Evolutionary conservation across 2,113 vertebrate species (phyloP).

Genomic region (Microtus ochrogaster): DNA sequence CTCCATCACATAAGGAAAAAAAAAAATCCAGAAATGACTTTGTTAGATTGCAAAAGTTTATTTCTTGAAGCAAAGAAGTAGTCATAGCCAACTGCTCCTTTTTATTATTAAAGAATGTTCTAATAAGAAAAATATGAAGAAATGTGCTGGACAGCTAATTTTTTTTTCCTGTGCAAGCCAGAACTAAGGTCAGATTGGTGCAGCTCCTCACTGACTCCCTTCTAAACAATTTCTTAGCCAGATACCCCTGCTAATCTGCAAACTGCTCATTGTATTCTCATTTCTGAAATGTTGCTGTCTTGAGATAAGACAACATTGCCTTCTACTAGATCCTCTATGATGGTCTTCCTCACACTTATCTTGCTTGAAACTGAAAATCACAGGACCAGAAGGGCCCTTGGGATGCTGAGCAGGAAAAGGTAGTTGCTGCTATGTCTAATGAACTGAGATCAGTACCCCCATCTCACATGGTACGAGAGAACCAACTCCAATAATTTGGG

Average conservation of each 20-base stretch:
- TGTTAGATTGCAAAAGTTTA: slow-evolving; percentile 62
- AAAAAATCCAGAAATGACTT: slow-evolving; percentile 16
- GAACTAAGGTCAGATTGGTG: background rate
- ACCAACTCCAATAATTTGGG: no score
- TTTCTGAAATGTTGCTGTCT: slow-evolving; percentile 82
- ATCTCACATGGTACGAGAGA: no score
- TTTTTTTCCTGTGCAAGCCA: background rate
- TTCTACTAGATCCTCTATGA: slow-evolving; percentile 87
- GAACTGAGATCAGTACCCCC: no score
- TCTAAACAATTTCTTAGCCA: slow-evolving; percentile 36
- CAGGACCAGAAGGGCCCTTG: background rate
- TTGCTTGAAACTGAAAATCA: slow-evolving; percentile 80
- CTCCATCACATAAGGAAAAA: background rate
- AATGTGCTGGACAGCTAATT: background rate
- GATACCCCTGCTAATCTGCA: slow-evolving; percentile 61
- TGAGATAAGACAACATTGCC: slow-evolving; percentile 86
- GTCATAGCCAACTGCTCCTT: background rate
- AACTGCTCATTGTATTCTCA: slow-evolving; percentile 76
- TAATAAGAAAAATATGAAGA: slow-evolving; percentile 55
- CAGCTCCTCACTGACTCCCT: background rate
- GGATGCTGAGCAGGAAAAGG: no score
- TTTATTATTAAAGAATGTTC: background rate
- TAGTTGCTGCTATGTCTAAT: no score
- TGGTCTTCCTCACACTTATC: slow-evolving; percentile 85
- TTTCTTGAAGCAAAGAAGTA: slow-evolving; percentile 79